A percentile compares a stretch with the other conserved stretches of the same genome.
Conservation (phyloP, 2,797 vertebrate species). For the Petrocephalus sullivani region DNA sequence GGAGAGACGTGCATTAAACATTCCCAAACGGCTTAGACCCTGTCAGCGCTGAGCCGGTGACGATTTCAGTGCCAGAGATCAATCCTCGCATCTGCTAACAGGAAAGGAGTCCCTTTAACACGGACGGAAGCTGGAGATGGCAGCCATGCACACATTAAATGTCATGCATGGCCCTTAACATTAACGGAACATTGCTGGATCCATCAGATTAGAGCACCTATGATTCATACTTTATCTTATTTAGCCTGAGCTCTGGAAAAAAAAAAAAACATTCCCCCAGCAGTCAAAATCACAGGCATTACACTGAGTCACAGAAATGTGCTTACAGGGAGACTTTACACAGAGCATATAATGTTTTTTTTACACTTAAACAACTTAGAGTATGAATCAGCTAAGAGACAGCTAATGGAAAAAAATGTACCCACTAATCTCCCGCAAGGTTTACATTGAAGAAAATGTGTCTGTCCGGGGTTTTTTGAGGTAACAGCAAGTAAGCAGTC, state of each 20-base stretch:
- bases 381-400: constrained; percentile 5
- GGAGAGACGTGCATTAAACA: constrained; percentile 61
- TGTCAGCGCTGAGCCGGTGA: constrained; percentile 60
- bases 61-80: constrained; percentile 58
- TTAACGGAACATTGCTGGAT: constrained; percentile 26
- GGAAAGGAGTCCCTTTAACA: constrained; percentile 56
- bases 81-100: constrained; percentile 54
- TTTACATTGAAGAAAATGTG: background rate
- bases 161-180: constrained; percentile 29
- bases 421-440: background rate
- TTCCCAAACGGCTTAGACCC: constrained; percentile 60
- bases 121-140: constrained; percentile 46
- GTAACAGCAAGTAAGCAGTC: background rate
- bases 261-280: constrained; percentile 31
- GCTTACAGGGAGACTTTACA: constrained; percentile 5
- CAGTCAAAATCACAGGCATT: background rate
- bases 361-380: background rate
- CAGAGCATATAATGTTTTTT: constrained; percentile 6
- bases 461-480: background rate
- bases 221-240: constrained; percentile 13
- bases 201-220: background rate
- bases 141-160: constrained; percentile 40
- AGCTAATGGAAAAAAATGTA: background rate
- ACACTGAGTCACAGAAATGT: background rate
- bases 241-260: constrained; percentile 29